Evolutionary conservation across 2,113 vertebrate species (phyloP).

Genomic region (Numenius arquata): DNA sequence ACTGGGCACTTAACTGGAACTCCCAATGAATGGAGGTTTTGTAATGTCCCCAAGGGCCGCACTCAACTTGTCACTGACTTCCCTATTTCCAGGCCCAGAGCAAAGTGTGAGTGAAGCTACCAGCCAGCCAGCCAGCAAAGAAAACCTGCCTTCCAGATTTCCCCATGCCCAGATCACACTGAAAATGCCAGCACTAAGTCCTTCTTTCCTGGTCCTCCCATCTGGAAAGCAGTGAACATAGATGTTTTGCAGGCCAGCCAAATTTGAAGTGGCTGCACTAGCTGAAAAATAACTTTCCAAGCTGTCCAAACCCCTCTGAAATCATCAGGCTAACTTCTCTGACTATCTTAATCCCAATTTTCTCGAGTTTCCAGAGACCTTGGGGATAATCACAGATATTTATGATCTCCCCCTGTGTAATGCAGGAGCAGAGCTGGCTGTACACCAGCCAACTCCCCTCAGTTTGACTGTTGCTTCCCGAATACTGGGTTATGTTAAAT

Average conservation of each 20-base stretch:
- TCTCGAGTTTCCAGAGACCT: background rate
- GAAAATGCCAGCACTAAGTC: background rate
- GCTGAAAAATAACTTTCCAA: background rate
- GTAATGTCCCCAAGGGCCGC: background rate
- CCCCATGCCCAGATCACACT: background rate
- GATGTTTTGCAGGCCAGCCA: background rate
- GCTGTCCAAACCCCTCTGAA: background rate
- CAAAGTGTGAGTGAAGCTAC: background rate
- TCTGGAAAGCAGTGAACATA: background rate
- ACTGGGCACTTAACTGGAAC: background rate
- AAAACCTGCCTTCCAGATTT: background rate
- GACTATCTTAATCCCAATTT: background rate
- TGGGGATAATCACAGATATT: background rate
- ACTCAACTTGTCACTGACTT: background rate
- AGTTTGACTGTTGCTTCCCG: background rate
- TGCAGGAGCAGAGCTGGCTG: background rate
- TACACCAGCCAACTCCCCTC: background rate
- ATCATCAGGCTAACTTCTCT: background rate
- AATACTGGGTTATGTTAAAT: background rate
- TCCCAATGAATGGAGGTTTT: background rate
- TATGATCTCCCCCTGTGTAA: background rate
- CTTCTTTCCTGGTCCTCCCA: background rate
- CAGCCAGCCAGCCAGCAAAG: background rate
- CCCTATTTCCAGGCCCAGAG: background rate
- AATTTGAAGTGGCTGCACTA: background rate